Base-by-base conservation (phyloP, 2,888 invertebrate genomes). In the Troilus luridus region DNA sequence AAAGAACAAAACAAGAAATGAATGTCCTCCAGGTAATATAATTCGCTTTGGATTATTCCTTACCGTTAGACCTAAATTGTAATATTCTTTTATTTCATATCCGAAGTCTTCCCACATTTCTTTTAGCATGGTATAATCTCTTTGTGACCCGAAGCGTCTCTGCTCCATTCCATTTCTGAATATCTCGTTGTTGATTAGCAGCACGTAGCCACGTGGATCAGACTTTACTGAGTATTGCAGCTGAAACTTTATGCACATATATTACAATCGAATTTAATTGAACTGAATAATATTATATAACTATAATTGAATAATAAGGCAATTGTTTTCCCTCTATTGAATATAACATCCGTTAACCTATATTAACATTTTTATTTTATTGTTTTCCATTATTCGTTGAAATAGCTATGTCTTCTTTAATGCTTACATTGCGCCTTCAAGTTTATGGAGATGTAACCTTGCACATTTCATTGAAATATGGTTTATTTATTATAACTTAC, bases 41-140 rank as follows among this genome's bases (percentile, higher is more conserved):
- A 0, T 85, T 81, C 5, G 56, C 56, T 58, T 85, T 54, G 6
- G 56, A 56, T 85, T 54, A n/a, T 56, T 85, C 56, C 56, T 62
- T 77, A 90, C 90, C 59, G 81, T 85, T n/a, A 90, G 27, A 60
- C 81, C 81, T 41, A 90, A 54, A 90, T 90, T 62, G 62, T 88
- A 88, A 24, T 90, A 62, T 85, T 90, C 90, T 17, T 41, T 90
- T 60, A 88, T 62, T 60, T 54, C 12, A 24, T 90, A 90, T 24
- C 90, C 90, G 21, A 90, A 90, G 59, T 90, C 72, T 85, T 85
- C 85, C 90, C 90, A 90, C 81, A 90, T 85, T 60, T 90, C 85
- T 85, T 90, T 90, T 2, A 90, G 64, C 88, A 88, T 88, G 58
- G 24, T 27, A 21, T 88, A 90, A 54, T 90, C 90, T 21, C 90